Base-by-base conservation (phyloP, 2,888 invertebrate genomes). In the Hydrotaea cyrtoneurina region DNA sequence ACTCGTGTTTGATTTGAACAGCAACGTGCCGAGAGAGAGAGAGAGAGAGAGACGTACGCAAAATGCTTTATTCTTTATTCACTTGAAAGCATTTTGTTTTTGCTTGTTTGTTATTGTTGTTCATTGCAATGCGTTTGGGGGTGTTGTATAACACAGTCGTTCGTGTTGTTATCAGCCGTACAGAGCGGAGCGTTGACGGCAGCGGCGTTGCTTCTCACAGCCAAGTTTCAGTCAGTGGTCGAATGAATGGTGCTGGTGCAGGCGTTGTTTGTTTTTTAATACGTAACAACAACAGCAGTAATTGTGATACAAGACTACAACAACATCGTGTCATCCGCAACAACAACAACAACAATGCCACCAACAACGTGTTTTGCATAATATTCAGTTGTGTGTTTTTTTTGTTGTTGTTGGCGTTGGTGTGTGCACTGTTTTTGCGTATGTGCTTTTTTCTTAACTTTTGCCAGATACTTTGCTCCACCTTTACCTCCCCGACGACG, bases 321-420 rank as follows among this genome's bases (percentile, higher is more conserved):
- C 21, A 57, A 57, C 57, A 21, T 57, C 57, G 19, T n/a, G n/a
- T n/a, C n/a, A n/a, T n/a, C n/a, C n/a, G n/a, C n/a, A 55, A 23
- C 21, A 11, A 57, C 57, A 57, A 19, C 57, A 23, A 57, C 57
- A 57, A 43, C 31, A 31, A 31, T 31, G 31, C 31, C 31, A 31
- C 3, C 31, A 64, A 55, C 77, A 78, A 83, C 78, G 80, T 83
- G 80, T 83, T 83, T 75, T 80, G 83, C 83, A 83, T 83, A 83
- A 53, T 83, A 62, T 64, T 75, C 66, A 17, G 17, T 76, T 36
- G 46, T 43, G 19, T 69, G 43, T 21, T 75, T 21, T 13, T 64
- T 73, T 26, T n/a, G 46, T 31, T 36, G 15, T 59, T 0, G 31
- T 2, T 2, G 21, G 57, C 23, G 46, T 31, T 36, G 15, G 43